Percentiles rank a stretch among this genome's conserved stretches.
phyloP scores from a whole-genome alignment of 2,113 vertebrate species.

The Heterotilapia buettikoferi region DNA sequence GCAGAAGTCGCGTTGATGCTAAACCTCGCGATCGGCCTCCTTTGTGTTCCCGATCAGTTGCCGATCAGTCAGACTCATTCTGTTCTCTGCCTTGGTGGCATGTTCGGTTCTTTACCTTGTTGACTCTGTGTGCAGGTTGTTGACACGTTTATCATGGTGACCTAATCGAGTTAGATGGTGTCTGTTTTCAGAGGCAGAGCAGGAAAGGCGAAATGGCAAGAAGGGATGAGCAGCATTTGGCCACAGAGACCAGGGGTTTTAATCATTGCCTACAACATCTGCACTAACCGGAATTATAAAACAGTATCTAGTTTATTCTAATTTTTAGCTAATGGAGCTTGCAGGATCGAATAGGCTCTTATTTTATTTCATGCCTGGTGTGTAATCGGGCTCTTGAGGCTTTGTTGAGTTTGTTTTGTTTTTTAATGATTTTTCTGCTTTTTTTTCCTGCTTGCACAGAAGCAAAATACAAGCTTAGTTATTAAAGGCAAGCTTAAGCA shows the following conservation, averaged over 20 bases:
- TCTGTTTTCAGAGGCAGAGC: conserved; percentile 12
- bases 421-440: background rate
- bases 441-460: background rate
- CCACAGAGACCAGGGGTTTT: background rate
- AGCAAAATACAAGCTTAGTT: background rate
- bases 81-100: background rate
- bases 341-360: background rate
- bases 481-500: background rate
- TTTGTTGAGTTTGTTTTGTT: background rate
- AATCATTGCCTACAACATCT: background rate
- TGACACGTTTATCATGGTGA: conserved; percentile 5
- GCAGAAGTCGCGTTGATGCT: background rate
- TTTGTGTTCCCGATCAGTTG: background rate
- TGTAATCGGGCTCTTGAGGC: background rate
- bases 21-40: background rate
- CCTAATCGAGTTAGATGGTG: conserved; percentile 2
- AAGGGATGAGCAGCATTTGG: background rate
- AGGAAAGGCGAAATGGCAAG: background rate
- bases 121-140: conserved; percentile 10
- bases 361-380: background rate
- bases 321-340: background rate
- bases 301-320: background rate
- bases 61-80: background rate
- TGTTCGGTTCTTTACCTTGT: conserved; percentile 19
- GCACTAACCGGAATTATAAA: background rate